These are phyloP conservation scores for Dicrostonyx torquatus DNA, from an alignment of 2,797 vertebrate species.

Conservation along the genomic window DNA sequence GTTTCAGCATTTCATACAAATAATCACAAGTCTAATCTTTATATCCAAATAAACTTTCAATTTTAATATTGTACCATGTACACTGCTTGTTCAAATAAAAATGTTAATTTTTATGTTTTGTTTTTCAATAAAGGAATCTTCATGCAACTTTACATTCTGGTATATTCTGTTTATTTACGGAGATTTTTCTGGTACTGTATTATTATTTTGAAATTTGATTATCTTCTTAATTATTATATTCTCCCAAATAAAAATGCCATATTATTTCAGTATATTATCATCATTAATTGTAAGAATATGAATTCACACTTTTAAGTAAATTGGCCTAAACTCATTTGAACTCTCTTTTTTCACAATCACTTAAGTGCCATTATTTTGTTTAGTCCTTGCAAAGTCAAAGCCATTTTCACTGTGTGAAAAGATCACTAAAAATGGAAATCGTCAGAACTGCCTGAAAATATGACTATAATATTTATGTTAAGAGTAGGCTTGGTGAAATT, in stretches of 20 bases:
- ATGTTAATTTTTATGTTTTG: background rate
- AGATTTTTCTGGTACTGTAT: background rate
- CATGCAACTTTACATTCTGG: background rate
- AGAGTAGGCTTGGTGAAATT: background rate
- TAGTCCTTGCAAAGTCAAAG: background rate
- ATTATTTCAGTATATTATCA: conserved; percentile 24
- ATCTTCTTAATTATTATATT: conserved; percentile 33
- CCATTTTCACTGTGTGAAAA: background rate
- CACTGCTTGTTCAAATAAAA: background rate
- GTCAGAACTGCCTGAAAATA: too few species aligned
- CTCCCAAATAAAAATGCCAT: conserved; percentile 6
- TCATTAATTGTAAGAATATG: conserved; percentile 32
- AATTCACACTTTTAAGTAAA: conserved; percentile 21
- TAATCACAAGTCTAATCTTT: conserved; percentile 1
- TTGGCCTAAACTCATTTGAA: background rate
- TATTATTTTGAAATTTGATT: conserved; percentile 54
- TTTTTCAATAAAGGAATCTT: background rate
- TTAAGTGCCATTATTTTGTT: conserved; percentile 1
- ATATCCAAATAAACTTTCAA: background rate
- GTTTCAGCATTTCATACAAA: background rate
- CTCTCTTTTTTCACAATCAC: background rate
- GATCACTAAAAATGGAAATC: conserved; percentile 15
- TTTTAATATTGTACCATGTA: conserved; percentile 18
- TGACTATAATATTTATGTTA: background rate
- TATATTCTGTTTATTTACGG: background rate